Base-by-base conservation (phyloP, 2,888 invertebrate species). In the Acronicta psi region DNA sequence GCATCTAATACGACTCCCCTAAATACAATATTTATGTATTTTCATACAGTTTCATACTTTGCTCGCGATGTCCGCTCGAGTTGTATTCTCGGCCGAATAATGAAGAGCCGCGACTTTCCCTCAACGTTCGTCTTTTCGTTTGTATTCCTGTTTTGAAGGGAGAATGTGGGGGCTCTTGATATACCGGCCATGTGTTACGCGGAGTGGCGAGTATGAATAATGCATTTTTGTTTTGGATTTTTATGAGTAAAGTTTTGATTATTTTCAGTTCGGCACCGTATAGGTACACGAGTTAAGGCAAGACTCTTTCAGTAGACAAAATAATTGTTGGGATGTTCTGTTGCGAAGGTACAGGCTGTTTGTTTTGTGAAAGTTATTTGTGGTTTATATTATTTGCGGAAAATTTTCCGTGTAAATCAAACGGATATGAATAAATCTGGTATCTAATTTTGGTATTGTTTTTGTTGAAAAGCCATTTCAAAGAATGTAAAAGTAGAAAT, bases 161-260 rank as follows among this genome's bases (percentile, higher is more conserved):
- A 71, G 75, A 69, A 73, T 68, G 63, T 58, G 64, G 65, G 65
- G 75, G 79, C 16, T 86, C 88, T 69, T 45, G 53, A 64, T 87
- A 84, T 37, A 66, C 54, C 89, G 91, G 93, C 70, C 53, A 74
- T 69, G 64, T 75, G 80, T 82, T 84, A 87, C 88, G 84, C 85
- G 84, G 82, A 90, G 88, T 88, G 85, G 87, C 88, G 85, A 90
- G 86, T 91, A 94, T 94, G 94, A 94, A 94, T 94, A 93, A 94
- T 94, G 93, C 92, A 94, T 93, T 94, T 93, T 94, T 94, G 94
- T 94, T 94, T 94, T 92, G 92, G 93, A 94, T 93, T 94, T 94
- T 94, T 94, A 94, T 93, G 94, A 89, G 92, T 71, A 92, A 94
- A 94, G 93, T 94, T 94, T 93, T 94, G 94, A 94, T 94, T 94